Base-by-base conservation (phyloP, 2,888 invertebrate species). In the Hydrotaea diabolus region DNA sequence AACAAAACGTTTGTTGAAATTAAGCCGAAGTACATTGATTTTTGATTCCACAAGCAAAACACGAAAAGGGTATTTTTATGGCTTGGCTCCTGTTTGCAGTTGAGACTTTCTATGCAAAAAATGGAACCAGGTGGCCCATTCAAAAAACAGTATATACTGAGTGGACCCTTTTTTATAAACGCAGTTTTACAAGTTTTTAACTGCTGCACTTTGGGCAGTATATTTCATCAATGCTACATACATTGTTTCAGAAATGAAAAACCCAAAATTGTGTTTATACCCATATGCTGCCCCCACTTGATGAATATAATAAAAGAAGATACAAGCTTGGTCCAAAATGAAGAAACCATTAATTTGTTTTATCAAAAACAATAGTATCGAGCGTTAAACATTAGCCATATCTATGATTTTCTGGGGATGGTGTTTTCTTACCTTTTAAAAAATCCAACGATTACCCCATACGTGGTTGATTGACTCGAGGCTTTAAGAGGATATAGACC, bases 261-360 rank as follows among this genome's bases (percentile, higher is more conserved):
- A 0, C 36, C 23, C 3, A 53, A 39, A 7, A 11, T 72, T 5
- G 55, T 76, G 0, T 13, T 80, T 1, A 19, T 76, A 0, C 76
- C 76, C 21, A 72, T 80, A 17, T 80, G 75, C 26, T 71, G 80
- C 17, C 57, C 59, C 1, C 80, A 80, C 31, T 57, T 80, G 7
- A 23, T 80, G 7, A 9, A 39, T 2, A 76, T 76, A n/a, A 62
- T 59, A 0, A 5, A 36, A 1, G 76, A 80, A 53, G 72, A 80
- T 5, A 17, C 62, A 0, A 53, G 76, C 0, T 0, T 2, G 2
- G 43, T 43, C 15, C 0, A 46, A 8, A 36, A 19, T 4, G 19
- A 80, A 31, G 26, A 66, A 21, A 5, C 13, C 0, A 23, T n/a
- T 0, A 7, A 0, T 1, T 9, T 49, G n/a, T 36, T 49, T 13